Percentiles rank a stretch among this genome's conserved stretches.
Evolutionary conservation across 1,140 invertebrate genomes (phyloP).

Genomic region (Drosophila virilis): DNA sequence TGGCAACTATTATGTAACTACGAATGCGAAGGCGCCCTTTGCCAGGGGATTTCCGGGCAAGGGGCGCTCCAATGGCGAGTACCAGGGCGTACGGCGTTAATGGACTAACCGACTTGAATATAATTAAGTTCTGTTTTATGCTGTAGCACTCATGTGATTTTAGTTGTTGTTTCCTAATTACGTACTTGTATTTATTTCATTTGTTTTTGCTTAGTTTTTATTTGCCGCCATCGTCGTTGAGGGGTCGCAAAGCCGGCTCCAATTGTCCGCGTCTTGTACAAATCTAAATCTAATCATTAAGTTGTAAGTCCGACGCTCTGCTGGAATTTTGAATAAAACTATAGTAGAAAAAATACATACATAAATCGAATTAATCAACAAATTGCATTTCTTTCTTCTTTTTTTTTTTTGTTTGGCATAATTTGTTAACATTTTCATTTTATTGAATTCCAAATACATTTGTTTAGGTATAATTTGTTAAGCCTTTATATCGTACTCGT

Average conservation of each 20-base stretch:
- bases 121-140: conserved; percentile 1
- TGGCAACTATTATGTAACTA: conserved; percentile 93
- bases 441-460: conserved; percentile 80
- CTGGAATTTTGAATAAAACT: conserved; percentile 49
- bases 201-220: conserved; percentile 64
- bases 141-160: conserved; percentile 75
- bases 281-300: conserved; percentile 73
- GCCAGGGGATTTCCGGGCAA: conserved; percentile 91
- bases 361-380: background rate
- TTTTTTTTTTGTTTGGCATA: conserved; percentile 48
- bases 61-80: conserved; percentile 80
- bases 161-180: conserved; percentile 70
- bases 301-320: conserved; percentile 51
- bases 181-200: conserved; percentile 65
- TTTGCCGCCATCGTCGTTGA: conserved; percentile 58
- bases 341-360: background rate
- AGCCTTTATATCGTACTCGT: conserved; percentile 46
- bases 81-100: conserved; percentile 76
- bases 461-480: conserved; percentile 64
- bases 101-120: background rate
- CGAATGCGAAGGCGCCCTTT: conserved; percentile 93
- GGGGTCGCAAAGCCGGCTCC: background rate
- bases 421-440: conserved; percentile 74
- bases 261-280: conserved; percentile 61
- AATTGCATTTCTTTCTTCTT: background rate